Percentiles rank a stretch among this genome's conserved stretches.
Evolutionary conservation across 2,113 vertebrate species (phyloP).

Genomic region (Microtus oregoni): DNA sequence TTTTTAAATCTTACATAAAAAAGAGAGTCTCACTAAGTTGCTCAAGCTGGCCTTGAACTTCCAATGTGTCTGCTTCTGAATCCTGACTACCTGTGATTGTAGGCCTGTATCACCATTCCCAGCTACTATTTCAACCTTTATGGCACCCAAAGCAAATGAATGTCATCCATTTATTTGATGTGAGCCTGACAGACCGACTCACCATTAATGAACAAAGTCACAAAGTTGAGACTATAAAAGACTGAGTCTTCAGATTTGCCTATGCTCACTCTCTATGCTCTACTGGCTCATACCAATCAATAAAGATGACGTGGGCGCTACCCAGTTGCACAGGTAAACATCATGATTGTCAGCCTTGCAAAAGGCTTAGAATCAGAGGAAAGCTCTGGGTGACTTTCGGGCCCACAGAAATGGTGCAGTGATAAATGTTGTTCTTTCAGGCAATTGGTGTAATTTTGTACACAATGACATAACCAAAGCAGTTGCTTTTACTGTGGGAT

Average conservation of each 20-base stretch:
- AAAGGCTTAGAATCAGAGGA: not conserved
- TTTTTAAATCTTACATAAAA: no score
- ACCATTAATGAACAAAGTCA: not conserved
- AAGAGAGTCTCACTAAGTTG: not conserved
- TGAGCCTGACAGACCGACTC: not conserved
- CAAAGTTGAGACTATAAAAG: not conserved
- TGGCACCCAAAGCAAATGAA: fast-evolving
- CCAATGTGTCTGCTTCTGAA: not conserved
- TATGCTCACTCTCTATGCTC: not conserved
- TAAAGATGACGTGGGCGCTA: not conserved
- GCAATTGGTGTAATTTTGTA: not conserved
- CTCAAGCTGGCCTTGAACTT: not conserved
- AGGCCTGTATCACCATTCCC: not conserved
- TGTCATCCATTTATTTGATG: not conserved
- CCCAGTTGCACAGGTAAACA: not conserved
- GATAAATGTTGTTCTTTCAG: not conserved
- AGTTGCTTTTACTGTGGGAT: not conserved
- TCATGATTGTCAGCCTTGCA: not conserved
- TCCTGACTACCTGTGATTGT: not conserved
- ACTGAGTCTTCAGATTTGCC: no score
- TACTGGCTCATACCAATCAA: not conserved
- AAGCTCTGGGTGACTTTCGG: not conserved
- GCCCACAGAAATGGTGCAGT: not conserved
- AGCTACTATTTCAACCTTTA: not conserved
- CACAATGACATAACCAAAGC: not conserved